These are phyloP conservation scores for Mesorhabditis belari DNA, from an alignment of 2,888 invertebrate genomes.

Conservation along the genomic window DNA sequence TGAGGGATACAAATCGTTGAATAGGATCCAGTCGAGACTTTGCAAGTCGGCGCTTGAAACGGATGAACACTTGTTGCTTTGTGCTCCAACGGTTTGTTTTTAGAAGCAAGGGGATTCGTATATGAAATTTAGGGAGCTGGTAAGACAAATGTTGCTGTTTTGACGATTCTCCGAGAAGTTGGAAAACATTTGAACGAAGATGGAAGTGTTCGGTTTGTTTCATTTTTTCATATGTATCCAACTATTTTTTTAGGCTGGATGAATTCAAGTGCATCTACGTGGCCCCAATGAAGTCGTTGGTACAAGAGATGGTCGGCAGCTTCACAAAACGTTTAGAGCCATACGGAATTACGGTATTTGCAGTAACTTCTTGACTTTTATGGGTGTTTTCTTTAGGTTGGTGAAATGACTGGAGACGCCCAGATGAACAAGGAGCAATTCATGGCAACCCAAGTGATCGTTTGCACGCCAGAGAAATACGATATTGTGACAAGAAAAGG, in stretches of 20 bases:
- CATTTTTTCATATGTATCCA: no score
- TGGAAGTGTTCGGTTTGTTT: slow-evolving; percentile 89
- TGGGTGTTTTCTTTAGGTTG: slow-evolving; percentile 78
- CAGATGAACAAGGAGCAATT: slow-evolving; percentile 94
- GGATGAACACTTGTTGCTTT: slow-evolving; percentile 90
- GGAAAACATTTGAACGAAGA: slow-evolving; percentile 95
- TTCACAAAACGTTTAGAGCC: slow-evolving; percentile 68
- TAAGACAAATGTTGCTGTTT: slow-evolving; percentile 94
- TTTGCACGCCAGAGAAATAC: slow-evolving; percentile 98
- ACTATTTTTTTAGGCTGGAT: no score
- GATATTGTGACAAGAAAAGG: slow-evolving; percentile 45
- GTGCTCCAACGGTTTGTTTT: slow-evolving; percentile 77
- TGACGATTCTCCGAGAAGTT: slow-evolving; percentile 90
- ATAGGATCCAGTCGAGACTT: slow-evolving; percentile 87
- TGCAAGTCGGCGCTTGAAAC: slow-evolving; percentile 76
- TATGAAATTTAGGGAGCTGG: slow-evolving; percentile 71
- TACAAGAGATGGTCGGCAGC: slow-evolving; percentile 94
- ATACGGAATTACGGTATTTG: slow-evolving; percentile 41
- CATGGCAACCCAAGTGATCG: slow-evolving; percentile 87
- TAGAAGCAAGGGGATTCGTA: slow-evolving; percentile 57
- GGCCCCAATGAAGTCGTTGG: slow-evolving; percentile 92
- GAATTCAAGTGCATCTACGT: slow-evolving; percentile 98
- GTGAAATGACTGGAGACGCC: slow-evolving; percentile 95
- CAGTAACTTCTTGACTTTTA: slow-evolving; percentile 54
- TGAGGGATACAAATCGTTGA: slow-evolving; percentile 87